Evolutionary conservation across 2,888 invertebrate genomes (phyloP), one percentile per base, ranked within the genome.

Genomic region (Calliopum simillimum): DNA sequence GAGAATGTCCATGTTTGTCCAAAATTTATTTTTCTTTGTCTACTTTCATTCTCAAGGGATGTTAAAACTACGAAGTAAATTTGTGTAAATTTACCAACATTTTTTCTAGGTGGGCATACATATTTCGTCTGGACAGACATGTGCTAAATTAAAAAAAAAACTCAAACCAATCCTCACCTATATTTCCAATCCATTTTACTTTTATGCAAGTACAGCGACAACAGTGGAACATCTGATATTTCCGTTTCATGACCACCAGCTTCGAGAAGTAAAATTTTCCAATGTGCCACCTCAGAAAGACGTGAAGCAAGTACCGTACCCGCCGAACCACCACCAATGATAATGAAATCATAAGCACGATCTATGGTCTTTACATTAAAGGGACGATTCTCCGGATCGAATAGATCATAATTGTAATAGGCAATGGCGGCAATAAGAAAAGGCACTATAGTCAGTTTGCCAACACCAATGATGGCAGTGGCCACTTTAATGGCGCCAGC

Each of bases 181-280:
- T 95, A 96, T 79, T 94, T 94, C 96, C 96, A 96, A 85, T 96
- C 96, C 79, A 95, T 84, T 88, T 94, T 94, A 83, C 95, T 95
- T 80, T 95, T 94, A 85, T 96, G 96, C 79, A 96, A 88, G 84
- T 94, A 96, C 58, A 96, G 84, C 53, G 95, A 95, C n/a, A 96
- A 86, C 62, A 95, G 88, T 0, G 95, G 96, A 4, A 95, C 95
- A 82, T 95, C 95, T 0, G 94, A 92, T 61, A 95, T 92, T 81
- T 95, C 94, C 0, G 93, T 94, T 83, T 96, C 95, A 76, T 94
- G 94, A 0, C 94, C 95, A 12, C 96, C 96, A 0, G 95, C 95
- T 84, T 96, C 96, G 56, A 96, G 79, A 13, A 96, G 84, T 59
- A 96, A 85, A 0, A 95, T 91, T 79, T 90, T 93, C 94, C 94